These are phyloP conservation scores for Aphelocoma californica DNA, from an alignment of 2,797 vertebrate genomes.

Conservation along the genomic window DNA sequence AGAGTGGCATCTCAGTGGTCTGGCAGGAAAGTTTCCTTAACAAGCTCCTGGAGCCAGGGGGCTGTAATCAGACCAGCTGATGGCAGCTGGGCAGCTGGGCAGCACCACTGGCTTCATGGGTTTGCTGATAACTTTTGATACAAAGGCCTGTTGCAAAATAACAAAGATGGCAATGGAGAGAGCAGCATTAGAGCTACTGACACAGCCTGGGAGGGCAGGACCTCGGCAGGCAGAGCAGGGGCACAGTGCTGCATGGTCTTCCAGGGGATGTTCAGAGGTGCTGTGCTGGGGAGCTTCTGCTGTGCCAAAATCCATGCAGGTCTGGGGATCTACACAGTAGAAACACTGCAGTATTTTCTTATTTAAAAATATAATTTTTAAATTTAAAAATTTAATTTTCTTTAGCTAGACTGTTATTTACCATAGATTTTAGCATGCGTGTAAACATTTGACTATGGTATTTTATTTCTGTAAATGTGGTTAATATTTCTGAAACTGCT, in stretches of 20 bases:
- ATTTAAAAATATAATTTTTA: background rate
- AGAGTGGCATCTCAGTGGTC: too few species aligned
- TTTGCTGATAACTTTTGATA: background rate
- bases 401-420: background rate
- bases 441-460: background rate
- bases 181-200: background rate
- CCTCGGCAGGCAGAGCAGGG: background rate
- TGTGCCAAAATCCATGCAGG: background rate
- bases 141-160: background rate
- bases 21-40: background rate
- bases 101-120: background rate
- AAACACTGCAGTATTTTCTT: background rate
- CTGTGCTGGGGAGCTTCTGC: background rate
- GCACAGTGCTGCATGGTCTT: accelerated
- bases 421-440: accelerated
- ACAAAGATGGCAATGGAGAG: background rate
- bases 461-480: background rate
- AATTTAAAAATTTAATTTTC: background rate
- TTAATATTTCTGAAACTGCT: background rate
- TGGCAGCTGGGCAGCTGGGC: background rate
- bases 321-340: background rate
- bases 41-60: background rate
- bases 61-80: background rate
- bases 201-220: accelerated
- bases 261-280: background rate